Conservation (phyloP, 2,113 vertebrate species). For the Phaethornis superciliosus region DNA sequence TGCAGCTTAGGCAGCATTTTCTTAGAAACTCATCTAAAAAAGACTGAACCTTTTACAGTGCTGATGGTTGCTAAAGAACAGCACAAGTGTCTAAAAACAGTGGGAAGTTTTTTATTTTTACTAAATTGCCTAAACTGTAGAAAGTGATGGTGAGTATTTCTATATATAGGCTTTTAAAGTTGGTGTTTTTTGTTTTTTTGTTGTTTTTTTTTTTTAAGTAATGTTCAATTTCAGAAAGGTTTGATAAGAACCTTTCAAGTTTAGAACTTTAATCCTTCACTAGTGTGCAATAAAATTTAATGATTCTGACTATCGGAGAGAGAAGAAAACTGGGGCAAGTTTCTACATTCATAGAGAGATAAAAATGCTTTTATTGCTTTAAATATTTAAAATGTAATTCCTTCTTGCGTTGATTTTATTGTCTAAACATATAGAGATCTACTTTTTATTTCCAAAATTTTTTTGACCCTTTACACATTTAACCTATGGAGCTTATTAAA, state of each 20-base stretch:
- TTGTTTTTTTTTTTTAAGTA: not conserved
- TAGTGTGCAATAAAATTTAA: not conserved
- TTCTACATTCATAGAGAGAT: not conserved
- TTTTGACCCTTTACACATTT: not conserved
- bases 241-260: not conserved
- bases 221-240: not conserved
- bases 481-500: not conserved
- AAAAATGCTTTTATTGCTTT: not conserved
- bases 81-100: not conserved
- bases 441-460: not conserved
- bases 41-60: not conserved
- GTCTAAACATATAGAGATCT: not conserved
- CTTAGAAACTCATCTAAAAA: not conserved
- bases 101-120: not conserved
- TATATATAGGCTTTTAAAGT: not conserved
- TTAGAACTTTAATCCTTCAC: not conserved
- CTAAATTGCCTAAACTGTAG: not conserved
- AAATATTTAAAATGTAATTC: not conserved
- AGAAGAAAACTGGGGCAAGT: not conserved
- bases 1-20: conserved; percentile 5
- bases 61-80: not conserved
- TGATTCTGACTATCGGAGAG: not conserved
- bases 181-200: not conserved
- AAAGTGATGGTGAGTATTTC: not conserved
- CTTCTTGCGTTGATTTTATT: not conserved